Percentiles rank a stretch among this genome's conserved stretches.
phyloP scores from a whole-genome alignment of 2,113 vertebrate genomes.

The Salvelinus fontinalis region DNA sequence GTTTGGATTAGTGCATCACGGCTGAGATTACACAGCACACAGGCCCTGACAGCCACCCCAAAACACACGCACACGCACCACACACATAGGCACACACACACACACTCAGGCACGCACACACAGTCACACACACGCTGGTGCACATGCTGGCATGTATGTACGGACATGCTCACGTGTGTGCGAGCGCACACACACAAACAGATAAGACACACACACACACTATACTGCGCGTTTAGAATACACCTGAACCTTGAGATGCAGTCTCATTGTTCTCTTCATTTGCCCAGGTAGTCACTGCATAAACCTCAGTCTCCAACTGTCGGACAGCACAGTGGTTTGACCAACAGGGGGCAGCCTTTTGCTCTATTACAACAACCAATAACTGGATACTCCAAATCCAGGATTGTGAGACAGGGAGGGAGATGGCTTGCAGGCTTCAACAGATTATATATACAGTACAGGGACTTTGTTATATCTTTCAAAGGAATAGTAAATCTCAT shows the following conservation, averaged over 20 bases:
- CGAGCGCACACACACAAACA: neutral
- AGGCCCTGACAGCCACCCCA: neutral
- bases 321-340: slow-evolving; percentile 10
- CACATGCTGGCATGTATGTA: neutral
- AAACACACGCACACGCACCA: neutral
- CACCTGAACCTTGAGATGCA: too few relatives aligned
- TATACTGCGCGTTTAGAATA: too few relatives aligned
- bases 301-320: neutral
- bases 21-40: neutral
- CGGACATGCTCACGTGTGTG: neutral
- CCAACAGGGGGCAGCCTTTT: slow-evolving; percentile 71
- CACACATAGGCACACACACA: slow-evolving; percentile 9
- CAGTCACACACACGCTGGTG: neutral
- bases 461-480: neutral
- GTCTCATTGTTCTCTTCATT: too few relatives aligned
- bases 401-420: neutral
- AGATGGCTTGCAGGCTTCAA: neutral
- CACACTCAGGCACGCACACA: neutral
- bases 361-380: slow-evolving; percentile 35
- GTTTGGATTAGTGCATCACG: slow-evolving; percentile 30
- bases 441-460: neutral
- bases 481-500: neutral
- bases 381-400: too few relatives aligned
- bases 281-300: neutral
- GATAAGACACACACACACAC: neutral